Conservation (phyloP, 1,140 invertebrate genomes). For the Drosophila gunungcola region DNA sequence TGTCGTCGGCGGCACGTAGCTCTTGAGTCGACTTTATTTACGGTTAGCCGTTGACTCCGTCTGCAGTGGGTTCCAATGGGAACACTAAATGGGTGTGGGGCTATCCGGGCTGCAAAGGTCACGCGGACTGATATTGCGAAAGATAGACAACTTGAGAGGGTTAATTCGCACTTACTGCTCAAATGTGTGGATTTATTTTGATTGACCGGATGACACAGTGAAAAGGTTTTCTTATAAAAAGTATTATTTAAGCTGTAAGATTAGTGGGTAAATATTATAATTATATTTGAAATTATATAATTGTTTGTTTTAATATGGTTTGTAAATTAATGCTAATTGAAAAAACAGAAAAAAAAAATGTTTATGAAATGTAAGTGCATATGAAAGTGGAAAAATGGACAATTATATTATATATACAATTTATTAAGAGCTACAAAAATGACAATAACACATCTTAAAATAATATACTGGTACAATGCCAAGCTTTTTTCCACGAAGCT, state of each 20-base stretch:
- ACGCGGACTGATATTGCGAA: constrained; percentile 8
- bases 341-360: no score
- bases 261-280: neutral
- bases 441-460: no score
- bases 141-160: constrained; percentile 35
- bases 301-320: no score
- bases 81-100: neutral
- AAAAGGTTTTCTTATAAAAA: neutral
- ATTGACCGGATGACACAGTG: constrained; percentile 16
- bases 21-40: constrained; percentile 58
- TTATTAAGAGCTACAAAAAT: no score
- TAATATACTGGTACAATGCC: neutral
- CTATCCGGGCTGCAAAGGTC: constrained; percentile 24
- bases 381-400: no score
- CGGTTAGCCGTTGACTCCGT: constrained; percentile 47
- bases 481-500: neutral
- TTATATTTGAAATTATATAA: no score
- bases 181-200: constrained; percentile 27
- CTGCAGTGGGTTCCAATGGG: constrained; percentile 19
- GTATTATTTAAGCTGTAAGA: neutral
- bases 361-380: no score
- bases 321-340: no score
- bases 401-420: no score
- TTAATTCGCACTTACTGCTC: constrained; percentile 32
- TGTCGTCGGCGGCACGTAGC: constrained; percentile 58